Evolutionary conservation across 1,140 invertebrate species (phyloP), one percentile per base, ranked within the genome.

Genomic region (Mactra quadrangularis): DNA sequence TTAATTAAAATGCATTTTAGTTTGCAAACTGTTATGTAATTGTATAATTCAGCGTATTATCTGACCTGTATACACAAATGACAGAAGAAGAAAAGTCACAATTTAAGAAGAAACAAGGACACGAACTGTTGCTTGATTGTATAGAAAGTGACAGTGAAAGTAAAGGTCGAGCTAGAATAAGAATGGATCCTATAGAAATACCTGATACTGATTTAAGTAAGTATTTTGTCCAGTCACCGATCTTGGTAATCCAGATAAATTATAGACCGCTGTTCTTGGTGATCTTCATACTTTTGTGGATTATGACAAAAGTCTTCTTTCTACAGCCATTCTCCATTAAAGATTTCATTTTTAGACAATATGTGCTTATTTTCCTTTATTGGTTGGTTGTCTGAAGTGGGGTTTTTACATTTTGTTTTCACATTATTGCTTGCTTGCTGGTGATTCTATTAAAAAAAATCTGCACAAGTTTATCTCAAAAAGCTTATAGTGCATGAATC

Each of bases 141-240:
- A 60, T 81, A 59, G 60, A 78, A 47, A 29, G 19, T 66, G 29
- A 19, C 19, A 7, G 3, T 7, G 41, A 75, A 35, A 59, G 84
- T 52, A 45, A 74, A 2, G 38, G 53, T 6, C 60, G 57, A 11
- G 57, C 82, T 25, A 62, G 79, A 35, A 66, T 84, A 35, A 59
- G 85, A 59, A 83, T 86, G 53, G 89, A 88, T 25, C 83, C 85
- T 15, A 41, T 86, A 0, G 74, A 82, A 25, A 83, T 88, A 3
- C 89, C 87, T 13, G 50, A 87, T 19, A 41, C 59, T n/a, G 89
- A 90, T 38, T 81, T 90, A 45, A 75, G 89, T 90, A 77, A 70
- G 86, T 59, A 38, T 33, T 17, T 25, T 1, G 13, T 57, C 17
- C 7, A 7, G 25, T 13, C n/a, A n/a, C n/a, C n/a, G n/a, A n/a